Evolutionary conservation across 2,888 invertebrate genomes (phyloP), one percentile per base, ranked within the genome.

Genomic region (Rotaria magnacalcarata): DNA sequence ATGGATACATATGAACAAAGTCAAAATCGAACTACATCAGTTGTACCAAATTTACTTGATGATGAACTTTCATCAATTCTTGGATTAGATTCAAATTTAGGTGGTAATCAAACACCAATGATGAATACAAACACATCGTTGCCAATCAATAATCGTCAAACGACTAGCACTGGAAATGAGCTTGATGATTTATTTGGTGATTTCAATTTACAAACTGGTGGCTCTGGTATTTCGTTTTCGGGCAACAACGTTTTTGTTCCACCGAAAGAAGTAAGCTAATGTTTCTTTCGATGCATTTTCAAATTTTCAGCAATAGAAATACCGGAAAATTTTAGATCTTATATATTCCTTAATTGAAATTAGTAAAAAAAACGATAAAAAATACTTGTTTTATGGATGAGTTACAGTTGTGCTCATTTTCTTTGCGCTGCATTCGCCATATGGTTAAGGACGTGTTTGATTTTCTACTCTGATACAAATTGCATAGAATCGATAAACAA

Each of bases 51-150:
- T 80, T 47, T 80, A 80, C 80, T 80, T n/a, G 80, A 80, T 47
- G 80, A 80, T 47, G 80, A 80, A 80, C 47, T 80, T n/a, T 80
- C 80, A 43, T 80, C 80, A 47, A 80, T 80, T 14, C 47, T 80
- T 47, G 96, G 96, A 10, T 95, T 96, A 11, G 96, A 96, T 2
- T 93, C 97, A 8, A 96, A 97, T 89, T 94, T 47, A 6, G 41
- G 67, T 34, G 34, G 34, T 67, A 34, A 14, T 34, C 34, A n/a
- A 50, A 43, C 80, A 47, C 8, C 80, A 24, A 5, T 24, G 1
- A 80, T 11, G 47, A 80, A 24, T 24, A 80, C 80, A 80, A 80
- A 47, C 47, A 80, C 67, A 67, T 47, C 80, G 24, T 11, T 24
- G 11, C 80, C 80, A 47, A 10, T 3, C 2, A 80, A 34, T 34